These are phyloP conservation scores for Esperia sulphurella DNA, from an alignment of 2,888 invertebrate genomes.

Conservation along the genomic window DNA sequence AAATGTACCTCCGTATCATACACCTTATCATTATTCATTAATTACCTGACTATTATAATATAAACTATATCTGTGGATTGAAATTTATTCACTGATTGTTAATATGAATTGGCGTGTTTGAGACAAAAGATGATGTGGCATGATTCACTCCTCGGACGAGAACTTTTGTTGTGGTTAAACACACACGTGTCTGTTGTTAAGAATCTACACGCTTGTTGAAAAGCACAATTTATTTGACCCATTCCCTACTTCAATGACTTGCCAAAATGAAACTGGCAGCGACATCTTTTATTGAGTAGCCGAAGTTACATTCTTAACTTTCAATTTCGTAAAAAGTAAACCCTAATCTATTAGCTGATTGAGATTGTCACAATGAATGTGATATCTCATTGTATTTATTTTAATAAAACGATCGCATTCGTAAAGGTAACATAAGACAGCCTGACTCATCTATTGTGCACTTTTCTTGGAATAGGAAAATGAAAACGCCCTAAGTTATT, in stretches of 20 bases:
- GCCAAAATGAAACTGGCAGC: conserved; percentile 8
- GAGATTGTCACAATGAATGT: conserved; percentile 40
- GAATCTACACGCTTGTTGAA: too few relatives aligned
- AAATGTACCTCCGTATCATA: too few relatives aligned
- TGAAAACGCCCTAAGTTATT: conserved; percentile 66
- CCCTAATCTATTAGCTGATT: conserved; percentile 62
- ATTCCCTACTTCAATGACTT: too few relatives aligned
- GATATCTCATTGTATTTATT: conserved; percentile 48
- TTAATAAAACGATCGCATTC: conserved; percentile 45
- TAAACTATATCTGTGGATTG: too few relatives aligned
- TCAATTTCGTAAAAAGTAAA: conserved; percentile 25
- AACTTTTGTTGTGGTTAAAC: background rate
- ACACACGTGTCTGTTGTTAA: too few relatives aligned
- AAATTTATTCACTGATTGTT: too few relatives aligned
- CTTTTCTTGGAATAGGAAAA: conserved; percentile 73
- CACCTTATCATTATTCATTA: too few relatives aligned
- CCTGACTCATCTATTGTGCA: conserved; percentile 74
- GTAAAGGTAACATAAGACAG: conserved; percentile 54
- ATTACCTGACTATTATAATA: too few relatives aligned
- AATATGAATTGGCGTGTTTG: background rate
- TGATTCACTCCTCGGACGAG: background rate
- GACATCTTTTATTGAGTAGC: conserved; percentile 47
- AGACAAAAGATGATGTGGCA: background rate
- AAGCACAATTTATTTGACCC: too few relatives aligned
- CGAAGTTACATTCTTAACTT: conserved; percentile 4